Percentiles rank a stretch among this genome's conserved stretches.
These are phyloP conservation scores for Tribolium madens DNA, from an alignment of 1,140 invertebrate genomes.

Conservation along the genomic window DNA sequence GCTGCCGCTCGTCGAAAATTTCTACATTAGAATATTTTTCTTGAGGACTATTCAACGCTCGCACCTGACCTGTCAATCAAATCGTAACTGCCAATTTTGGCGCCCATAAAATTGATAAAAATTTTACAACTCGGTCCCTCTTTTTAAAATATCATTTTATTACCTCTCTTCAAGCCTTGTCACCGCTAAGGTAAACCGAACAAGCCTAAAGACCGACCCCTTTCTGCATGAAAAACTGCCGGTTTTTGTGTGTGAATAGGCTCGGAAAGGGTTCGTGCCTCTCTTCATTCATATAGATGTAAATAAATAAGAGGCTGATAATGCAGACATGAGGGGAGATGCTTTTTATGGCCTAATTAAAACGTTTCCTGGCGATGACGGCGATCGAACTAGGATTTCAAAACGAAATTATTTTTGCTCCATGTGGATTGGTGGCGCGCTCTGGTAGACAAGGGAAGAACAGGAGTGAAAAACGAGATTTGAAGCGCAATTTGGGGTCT, in stretches of 20 bases:
- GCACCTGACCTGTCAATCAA: slow-evolving; percentile 38
- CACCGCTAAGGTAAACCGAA: slow-evolving; percentile 62
- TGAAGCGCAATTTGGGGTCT: too few species aligned
- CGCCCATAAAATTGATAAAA: background rate
- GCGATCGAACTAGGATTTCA: background rate
- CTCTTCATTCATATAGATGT: slow-evolving; percentile 41
- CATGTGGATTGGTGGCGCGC: background rate
- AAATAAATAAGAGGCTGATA: slow-evolving; percentile 40
- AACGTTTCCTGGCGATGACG: slow-evolving; percentile 25
- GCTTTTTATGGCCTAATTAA: slow-evolving; percentile 30
- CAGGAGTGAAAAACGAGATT: background rate
- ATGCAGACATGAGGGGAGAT: slow-evolving; percentile 46
- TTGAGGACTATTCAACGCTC: background rate
- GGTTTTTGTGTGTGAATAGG: slow-evolving; percentile 38
- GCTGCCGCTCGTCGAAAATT: background rate
- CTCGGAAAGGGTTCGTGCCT: slow-evolving; percentile 46
- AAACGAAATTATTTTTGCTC: background rate
- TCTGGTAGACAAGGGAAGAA: background rate
- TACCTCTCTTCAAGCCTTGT: slow-evolving; percentile 48
- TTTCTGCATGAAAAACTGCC: slow-evolving; percentile 55
- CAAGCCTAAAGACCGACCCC: slow-evolving; percentile 59
- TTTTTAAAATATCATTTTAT: slow-evolving; percentile 44
- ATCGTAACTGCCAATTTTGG: slow-evolving; percentile 1
- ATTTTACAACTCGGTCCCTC: background rate
- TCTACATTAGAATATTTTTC: slow-evolving; percentile 10